Percentiles rank a stretch among this genome's conserved stretches.
phyloP scores from a whole-genome alignment of 2,888 invertebrate genomes.

The Acleris sparsana region DNA sequence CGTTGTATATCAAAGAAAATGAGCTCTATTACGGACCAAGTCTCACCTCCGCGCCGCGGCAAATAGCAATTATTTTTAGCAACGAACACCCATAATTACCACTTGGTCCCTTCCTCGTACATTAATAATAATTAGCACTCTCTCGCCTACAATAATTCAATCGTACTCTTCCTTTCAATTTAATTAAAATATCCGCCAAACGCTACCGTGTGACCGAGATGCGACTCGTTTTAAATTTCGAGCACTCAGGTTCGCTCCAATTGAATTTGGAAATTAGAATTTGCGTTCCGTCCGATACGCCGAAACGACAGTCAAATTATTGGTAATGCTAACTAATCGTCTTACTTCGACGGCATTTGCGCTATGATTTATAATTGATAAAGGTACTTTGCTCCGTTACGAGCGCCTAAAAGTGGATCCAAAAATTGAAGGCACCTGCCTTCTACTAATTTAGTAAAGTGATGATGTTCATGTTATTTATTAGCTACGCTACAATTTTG shows the following conservation, averaged over 20 bases:
- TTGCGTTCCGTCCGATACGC: conserved; percentile 6
- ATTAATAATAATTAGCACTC: conserved; percentile 59
- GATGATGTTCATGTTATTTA: no score
- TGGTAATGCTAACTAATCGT: not conserved
- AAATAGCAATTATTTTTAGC: conserved; percentile 42
- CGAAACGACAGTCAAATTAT: not conserved
- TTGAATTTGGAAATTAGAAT: conserved; percentile 30
- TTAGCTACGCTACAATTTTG: no score
- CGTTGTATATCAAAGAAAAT: conserved; percentile 33
- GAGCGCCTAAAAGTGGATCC: no score
- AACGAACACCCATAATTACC: conserved; percentile 39
- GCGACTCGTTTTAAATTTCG: conserved; percentile 31
- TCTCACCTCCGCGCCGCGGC: conserved; percentile 24
- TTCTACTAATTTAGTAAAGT: no score
- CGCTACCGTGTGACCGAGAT: conserved; percentile 28
- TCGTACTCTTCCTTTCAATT: conserved; percentile 57
- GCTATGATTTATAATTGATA: not conserved
- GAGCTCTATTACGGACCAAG: conserved; percentile 32
- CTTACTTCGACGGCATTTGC: not conserved
- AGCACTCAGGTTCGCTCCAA: conserved; percentile 23
- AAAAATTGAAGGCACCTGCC: no score
- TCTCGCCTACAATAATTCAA: conserved; percentile 64
- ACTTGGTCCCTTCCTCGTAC: conserved; percentile 37
- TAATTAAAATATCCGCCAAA: conserved; percentile 39
- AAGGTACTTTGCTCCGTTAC: not conserved